Evolutionary conservation across 1,140 invertebrate genomes (phyloP), one percentile per base, ranked within the genome.

Genomic region (Bombyx mandarina): DNA sequence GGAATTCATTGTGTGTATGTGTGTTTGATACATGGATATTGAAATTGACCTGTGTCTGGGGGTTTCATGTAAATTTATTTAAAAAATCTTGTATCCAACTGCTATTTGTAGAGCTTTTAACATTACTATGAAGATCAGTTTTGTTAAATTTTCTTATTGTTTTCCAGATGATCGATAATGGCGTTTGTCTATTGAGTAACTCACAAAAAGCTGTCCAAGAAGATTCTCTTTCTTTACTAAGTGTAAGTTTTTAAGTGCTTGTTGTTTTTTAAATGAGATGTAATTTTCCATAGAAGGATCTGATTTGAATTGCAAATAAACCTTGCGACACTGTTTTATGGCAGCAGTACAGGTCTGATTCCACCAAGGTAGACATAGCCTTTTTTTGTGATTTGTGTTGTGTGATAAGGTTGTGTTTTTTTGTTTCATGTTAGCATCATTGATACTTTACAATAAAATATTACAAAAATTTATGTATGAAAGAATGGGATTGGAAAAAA

Each of bases 271-370:
- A 50, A 50, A 50, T 22, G 26, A 7, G 8, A 50, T 1, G 6
- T 50, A 50, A 50, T 50, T 50, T 3, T n/a, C 8, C 26, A 50
- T 26, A 22, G 47, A 18, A 49, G 48, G 48, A 50, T 18, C 26
- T 22, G 48, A 12, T 50, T 50, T 50, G n/a, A 50, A 50, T 6
- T 50, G 12, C 48, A 50, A 50, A 50, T 50, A 50, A 50, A 3
- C n/a, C 12, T 12, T 22, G 7, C 12, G 12, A 26, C 48, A 50
- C 26, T 50, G 8, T 22, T 26, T 1, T 8, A 50, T 26, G 12
- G 48, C 48, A 12, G 12, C n/a, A 7, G 6, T 26, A 50, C 48
- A 50, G 48, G 8, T 8, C 26, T 18, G n/a, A 18, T 50, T 50
- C 26, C 26, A 35, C 26, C 26, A 35, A 35, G 26, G 26, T 35